Percentiles rank a stretch among this genome's conserved stretches.
Evolutionary conservation across 2,797 vertebrate genomes (phyloP).

Genomic region (Uromys caudimaculatus): DNA sequence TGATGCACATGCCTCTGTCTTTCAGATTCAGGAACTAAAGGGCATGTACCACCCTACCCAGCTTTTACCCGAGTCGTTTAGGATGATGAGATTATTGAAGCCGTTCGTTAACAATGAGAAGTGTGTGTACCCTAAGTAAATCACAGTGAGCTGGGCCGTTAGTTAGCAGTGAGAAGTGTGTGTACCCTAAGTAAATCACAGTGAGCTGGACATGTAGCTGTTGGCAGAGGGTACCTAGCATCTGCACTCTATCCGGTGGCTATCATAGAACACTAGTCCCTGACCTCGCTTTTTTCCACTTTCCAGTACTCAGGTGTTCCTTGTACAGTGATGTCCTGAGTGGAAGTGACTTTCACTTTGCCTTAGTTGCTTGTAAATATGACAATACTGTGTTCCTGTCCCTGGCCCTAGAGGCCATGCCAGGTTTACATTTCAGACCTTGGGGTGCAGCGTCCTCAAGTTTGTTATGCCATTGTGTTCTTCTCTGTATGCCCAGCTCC

Average conservation of each 20-base stretch:
- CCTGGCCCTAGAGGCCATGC: not conserved
- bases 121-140: not conserved
- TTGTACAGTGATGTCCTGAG: not conserved
- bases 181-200: constrained; percentile 47
- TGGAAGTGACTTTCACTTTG: not conserved
- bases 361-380: not conserved
- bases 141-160: not conserved
- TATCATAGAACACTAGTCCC: not conserved
- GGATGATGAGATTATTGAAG: not conserved
- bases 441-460: not conserved
- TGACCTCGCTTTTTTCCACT: not conserved
- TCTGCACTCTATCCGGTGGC: not conserved
- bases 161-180: too few relatives aligned
- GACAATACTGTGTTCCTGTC: not conserved
- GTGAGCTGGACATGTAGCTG: not conserved
- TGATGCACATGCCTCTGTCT: not conserved
- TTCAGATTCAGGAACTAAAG: not conserved
- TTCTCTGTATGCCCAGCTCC: not conserved
- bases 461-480: not conserved
- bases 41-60: not conserved
- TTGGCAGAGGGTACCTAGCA: not conserved
- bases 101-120: not conserved
- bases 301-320: not conserved
- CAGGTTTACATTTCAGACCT: not conserved
- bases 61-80: not conserved